Evolutionary conservation across 2,888 invertebrate genomes (phyloP).

Genomic region (Synanthedon formicaeformis): DNA sequence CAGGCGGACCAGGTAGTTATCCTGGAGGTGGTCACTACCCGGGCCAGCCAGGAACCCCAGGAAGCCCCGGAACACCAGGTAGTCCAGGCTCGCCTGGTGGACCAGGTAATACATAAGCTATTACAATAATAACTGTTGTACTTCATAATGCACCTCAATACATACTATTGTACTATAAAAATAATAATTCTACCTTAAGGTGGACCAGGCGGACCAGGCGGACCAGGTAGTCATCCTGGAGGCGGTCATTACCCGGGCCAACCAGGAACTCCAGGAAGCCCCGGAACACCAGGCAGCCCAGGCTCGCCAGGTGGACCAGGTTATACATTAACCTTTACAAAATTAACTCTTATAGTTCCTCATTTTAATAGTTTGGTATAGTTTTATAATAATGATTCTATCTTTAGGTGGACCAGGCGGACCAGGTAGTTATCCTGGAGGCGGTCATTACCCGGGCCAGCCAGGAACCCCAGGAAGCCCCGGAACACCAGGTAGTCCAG

Average conservation of each 20-base stretch:
- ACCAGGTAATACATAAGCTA: not conserved
- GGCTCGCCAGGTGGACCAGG: conserved; percentile 14
- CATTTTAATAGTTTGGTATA: too few species aligned
- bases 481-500: not conserved
- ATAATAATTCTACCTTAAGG: conserved; percentile 6
- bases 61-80: conserved; percentile 3
- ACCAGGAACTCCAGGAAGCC: conserved; percentile 11
- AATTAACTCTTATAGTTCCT: too few species aligned
- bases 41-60: conserved; percentile 6
- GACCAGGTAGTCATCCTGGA: conserved; percentile 9
- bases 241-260: conserved; percentile 9
- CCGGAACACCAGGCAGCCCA: conserved; percentile 7
- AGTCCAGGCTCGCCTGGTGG: conserved; percentile 11
- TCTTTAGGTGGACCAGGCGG: conserved; percentile 24
- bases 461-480: conserved; percentile 15
- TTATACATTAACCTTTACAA: not conserved
- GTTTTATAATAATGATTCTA: too few species aligned
- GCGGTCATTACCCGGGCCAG: conserved; percentile 7
- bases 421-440: conserved; percentile 9
- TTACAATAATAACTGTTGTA: not conserved
- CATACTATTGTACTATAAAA: too few species aligned
- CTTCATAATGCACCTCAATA: too few species aligned
- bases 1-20: conserved; percentile 5
- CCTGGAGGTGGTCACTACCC: conserved; percentile 8
- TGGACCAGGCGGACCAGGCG: conserved; percentile 22